Evolutionary conservation across 2,797 vertebrate species (phyloP).

Genomic region (Macropus fuliginosus): DNA sequence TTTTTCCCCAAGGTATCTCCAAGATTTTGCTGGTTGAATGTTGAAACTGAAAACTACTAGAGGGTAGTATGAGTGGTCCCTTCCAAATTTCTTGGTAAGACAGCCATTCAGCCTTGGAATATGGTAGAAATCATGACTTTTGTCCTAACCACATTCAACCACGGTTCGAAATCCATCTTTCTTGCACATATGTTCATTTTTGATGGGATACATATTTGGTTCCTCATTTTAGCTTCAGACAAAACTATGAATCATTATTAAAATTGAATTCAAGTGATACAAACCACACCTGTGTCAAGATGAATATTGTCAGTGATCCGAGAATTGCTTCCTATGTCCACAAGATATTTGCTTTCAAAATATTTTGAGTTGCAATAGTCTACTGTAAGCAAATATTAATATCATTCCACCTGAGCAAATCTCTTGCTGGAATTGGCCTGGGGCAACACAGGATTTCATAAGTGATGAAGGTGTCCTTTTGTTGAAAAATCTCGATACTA

Average conservation of each 20-base stretch:
- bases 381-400: slow-evolving; percentile 46
- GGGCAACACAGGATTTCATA: slow-evolving; percentile 26
- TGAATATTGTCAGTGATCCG: slow-evolving; percentile 26
- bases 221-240: slow-evolving; percentile 40
- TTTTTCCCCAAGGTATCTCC: neutral
- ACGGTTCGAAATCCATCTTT: slow-evolving; percentile 17
- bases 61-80: neutral
- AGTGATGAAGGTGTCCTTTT: neutral
- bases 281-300: slow-evolving; percentile 39
- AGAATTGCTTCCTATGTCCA: slow-evolving; percentile 38
- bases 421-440: slow-evolving; percentile 24
- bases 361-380: slow-evolving; percentile 56
- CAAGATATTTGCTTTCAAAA: slow-evolving; percentile 49
- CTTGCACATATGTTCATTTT: slow-evolving; percentile 29
- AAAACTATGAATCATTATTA: slow-evolving; percentile 30
- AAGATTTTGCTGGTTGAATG: neutral
- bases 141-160: neutral
- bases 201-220: slow-evolving; percentile 29
- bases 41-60: neutral
- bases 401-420: neutral
- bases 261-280: slow-evolving; percentile 53
- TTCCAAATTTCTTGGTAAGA: neutral
- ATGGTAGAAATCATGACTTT: neutral
- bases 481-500: slow-evolving; percentile 17
- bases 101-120: neutral